Base-by-base conservation (phyloP, 1,140 invertebrate genomes). In the Drosophila subpulchrella region DNA sequence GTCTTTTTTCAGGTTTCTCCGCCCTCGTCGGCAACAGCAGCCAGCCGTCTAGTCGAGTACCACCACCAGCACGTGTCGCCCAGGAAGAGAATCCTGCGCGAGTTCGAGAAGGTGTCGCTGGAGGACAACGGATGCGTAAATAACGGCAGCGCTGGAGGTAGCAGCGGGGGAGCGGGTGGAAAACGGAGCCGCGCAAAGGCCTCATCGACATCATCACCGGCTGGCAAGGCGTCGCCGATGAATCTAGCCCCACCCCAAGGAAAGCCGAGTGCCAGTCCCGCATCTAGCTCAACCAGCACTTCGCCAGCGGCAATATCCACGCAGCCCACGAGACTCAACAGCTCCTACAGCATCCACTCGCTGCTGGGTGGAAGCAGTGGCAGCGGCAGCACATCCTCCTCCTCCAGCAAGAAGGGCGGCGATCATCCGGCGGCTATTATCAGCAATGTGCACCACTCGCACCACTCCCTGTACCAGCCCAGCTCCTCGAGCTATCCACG, bases 271-370 rank as follows among this genome's bases (percentile, higher is more conserved):
- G 17, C 63, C 0, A 57, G 63, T 30, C 57, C 86, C 7, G 27
- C 47, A 11, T 36, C 62, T 0, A 54, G 58, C 24, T 68, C 75
- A 11, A 12, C 78, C 11, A 81, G 65, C 38, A 65, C 57, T 47
- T 74, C 76, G 30, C 46, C 77, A 13, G 74, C 88, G n/a, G 51
- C 77, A 20, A 54, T 76, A 24, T 50, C 74, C 7, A 53, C 90
- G 41, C 84, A 78, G 20, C 80, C 90, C 46, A 83, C 92, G 6
- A 81, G 90, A 50, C 73, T 92, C 36, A 92, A 92, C 60, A 95
- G 95, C 83, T 96, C 95, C 72, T 96, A 96, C 92, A 96, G 96
- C 93, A 96, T 96, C 92, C 96, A 95, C 71, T 96, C 96, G 70
- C 93, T 96, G 80, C 92, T 96, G 60, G 95, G 95, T 42, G 93